Percentiles rank a stretch among this genome's conserved stretches.
phyloP scores from a whole-genome alignment of 2,113 vertebrate species.

The Neotragus pygmaeus region DNA sequence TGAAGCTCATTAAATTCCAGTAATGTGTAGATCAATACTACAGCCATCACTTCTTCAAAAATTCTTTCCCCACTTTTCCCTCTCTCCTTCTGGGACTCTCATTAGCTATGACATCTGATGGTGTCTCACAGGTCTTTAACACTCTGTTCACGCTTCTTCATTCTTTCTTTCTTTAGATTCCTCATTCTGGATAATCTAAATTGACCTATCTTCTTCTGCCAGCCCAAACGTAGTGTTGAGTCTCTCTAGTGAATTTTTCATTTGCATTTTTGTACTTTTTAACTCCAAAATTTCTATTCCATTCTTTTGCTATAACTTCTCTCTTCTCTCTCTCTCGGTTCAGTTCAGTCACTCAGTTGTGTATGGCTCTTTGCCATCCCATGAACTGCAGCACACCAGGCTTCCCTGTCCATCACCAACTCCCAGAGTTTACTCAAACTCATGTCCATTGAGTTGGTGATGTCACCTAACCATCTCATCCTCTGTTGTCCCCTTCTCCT shows the following conservation, averaged over 20 bases:
- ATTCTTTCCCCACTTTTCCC: neutral
- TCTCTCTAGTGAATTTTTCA: neutral
- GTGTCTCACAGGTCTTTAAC: neutral
- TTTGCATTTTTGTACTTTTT: neutral
- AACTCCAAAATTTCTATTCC: neutral
- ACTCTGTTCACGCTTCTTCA: neutral
- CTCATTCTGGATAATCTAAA: neutral
- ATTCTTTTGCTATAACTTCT: neutral
- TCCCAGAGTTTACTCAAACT: neutral
- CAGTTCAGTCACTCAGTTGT: neutral
- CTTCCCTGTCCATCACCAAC: neutral
- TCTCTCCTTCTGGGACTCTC: neutral
- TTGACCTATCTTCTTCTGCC: neutral
- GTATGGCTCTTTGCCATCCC: neutral
- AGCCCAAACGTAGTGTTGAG: neutral
- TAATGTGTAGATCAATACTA: neutral
- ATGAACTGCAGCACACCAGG: neutral
- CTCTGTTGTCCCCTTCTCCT: neutral
- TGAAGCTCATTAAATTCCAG: neutral
- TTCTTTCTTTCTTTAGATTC: neutral
- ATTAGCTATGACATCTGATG: neutral
- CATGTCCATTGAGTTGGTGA: neutral
- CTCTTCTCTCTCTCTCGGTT: neutral
- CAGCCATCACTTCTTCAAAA: neutral
- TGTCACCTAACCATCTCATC: neutral